A percentile compares a stretch with the other conserved stretches of the same genome.
phyloP scores from a whole-genome alignment of 2,113 vertebrate species.

The Calidris pygmaea region DNA sequence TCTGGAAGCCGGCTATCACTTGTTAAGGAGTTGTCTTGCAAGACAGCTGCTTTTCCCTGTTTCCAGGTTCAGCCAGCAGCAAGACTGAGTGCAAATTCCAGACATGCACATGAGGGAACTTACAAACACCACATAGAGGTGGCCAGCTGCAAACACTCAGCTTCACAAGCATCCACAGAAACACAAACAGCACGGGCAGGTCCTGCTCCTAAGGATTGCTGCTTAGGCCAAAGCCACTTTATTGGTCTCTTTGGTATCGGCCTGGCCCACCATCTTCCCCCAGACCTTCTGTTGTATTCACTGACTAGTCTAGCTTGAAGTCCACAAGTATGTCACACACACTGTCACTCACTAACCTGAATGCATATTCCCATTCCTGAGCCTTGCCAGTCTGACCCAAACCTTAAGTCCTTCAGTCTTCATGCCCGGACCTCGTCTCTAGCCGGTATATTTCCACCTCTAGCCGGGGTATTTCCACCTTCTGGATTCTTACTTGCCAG shows the following conservation, averaged over 20 bases:
- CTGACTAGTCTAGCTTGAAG: background rate
- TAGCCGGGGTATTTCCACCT: background rate
- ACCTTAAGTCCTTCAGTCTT: background rate
- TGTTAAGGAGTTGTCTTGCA: background rate
- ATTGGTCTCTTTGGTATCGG: background rate
- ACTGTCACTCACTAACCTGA: background rate
- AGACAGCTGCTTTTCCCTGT: background rate
- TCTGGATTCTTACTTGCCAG: background rate
- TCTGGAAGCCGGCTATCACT: background rate
- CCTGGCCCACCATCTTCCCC: background rate
- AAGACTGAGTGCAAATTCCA: background rate
- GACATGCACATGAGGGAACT: background rate
- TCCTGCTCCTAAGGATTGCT: background rate
- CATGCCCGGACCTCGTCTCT: background rate
- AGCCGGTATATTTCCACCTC: background rate
- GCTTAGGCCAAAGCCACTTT: background rate
- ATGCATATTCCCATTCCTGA: background rate
- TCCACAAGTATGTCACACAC: too few species aligned
- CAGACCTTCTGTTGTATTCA: background rate
- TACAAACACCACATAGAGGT: background rate
- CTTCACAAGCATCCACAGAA: background rate
- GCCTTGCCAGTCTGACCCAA: background rate
- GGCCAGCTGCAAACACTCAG: background rate
- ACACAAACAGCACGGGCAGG: background rate
- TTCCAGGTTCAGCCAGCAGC: background rate